Percentiles rank a stretch among this genome's conserved stretches.
Evolutionary conservation across 2,113 vertebrate genomes (phyloP).

Genomic region (Malurus elegans): DNA sequence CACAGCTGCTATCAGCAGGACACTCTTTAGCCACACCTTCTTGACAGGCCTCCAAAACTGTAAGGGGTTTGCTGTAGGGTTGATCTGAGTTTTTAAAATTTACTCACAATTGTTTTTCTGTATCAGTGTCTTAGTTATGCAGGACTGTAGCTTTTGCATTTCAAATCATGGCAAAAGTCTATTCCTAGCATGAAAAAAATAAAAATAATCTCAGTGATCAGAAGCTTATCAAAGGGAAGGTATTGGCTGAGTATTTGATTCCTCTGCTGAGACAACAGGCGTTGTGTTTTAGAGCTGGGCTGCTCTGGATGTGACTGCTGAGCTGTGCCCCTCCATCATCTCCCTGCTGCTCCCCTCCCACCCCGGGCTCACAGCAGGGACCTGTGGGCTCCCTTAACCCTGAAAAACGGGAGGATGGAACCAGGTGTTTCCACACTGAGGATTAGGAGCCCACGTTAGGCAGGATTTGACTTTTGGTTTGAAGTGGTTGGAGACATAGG

Average conservation of each 20-base stretch:
- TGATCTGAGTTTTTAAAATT: neutral
- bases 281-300: neutral
- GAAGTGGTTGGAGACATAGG: neutral
- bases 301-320: too few species aligned
- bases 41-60: neutral
- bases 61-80: neutral
- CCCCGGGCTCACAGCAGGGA: neutral
- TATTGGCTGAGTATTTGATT: neutral
- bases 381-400: neutral
- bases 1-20: neutral
- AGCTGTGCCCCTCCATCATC: neutral
- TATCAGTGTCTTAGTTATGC: neutral
- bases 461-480: neutral
- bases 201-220: neutral
- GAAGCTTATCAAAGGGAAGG: neutral
- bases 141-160: neutral
- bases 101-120: neutral
- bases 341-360: neutral
- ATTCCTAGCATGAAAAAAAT: neutral
- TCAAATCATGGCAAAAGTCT: neutral
- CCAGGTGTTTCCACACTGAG: fast-evolving
- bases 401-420: neutral
- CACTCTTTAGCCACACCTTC: neutral
- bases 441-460: fast-evolving
- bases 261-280: neutral